A percentile compares a stretch with the other conserved stretches of the same genome.
These are phyloP conservation scores for Neosilurus hyrtlii DNA, from an alignment of 2,797 vertebrate species.

Conservation along the genomic window DNA sequence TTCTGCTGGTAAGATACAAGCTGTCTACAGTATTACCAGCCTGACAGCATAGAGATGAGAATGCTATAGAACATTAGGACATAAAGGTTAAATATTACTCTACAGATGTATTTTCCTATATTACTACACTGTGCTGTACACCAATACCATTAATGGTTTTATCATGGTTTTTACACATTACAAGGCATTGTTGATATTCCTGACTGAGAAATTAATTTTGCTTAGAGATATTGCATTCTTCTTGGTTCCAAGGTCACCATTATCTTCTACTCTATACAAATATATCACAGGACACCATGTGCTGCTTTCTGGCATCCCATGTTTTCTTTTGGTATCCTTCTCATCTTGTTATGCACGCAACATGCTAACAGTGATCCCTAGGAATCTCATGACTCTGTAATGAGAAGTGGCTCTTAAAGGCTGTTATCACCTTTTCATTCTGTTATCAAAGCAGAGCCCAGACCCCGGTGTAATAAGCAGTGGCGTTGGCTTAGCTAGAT, in stretches of 20 bases:
- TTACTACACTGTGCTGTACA: conserved; percentile 15
- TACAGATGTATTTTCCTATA: conserved; percentile 27
- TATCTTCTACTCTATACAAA: conserved; percentile 3
- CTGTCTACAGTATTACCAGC: conserved; percentile 14
- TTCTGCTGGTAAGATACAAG: not conserved
- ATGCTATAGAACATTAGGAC: conserved; percentile 29
- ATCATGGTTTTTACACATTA: conserved; percentile 21
- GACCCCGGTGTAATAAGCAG: conserved; percentile 22
- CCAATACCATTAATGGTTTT: conserved; percentile 18
- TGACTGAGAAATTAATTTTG: conserved; percentile 9
- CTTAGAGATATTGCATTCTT: no score
- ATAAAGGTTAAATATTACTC: no score
- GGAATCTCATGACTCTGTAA: conserved; percentile 1
- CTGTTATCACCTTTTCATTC: conserved; percentile 60
- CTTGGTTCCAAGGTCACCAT: not conserved
- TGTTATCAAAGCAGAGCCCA: conserved; percentile 22
- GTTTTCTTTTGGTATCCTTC: not conserved
- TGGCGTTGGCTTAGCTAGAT: conserved; percentile 42
- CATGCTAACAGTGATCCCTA: conserved; percentile 26
- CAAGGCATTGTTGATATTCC: conserved; percentile 27
- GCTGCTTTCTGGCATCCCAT: not conserved
- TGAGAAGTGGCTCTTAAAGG: conserved; percentile 32
- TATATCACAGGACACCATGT: not conserved
- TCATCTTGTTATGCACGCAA: not conserved
- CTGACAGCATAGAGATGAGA: conserved; percentile 14